Conservation (phyloP, 2,113 vertebrate species). For the Oxygymnocypris stewartii region DNA sequence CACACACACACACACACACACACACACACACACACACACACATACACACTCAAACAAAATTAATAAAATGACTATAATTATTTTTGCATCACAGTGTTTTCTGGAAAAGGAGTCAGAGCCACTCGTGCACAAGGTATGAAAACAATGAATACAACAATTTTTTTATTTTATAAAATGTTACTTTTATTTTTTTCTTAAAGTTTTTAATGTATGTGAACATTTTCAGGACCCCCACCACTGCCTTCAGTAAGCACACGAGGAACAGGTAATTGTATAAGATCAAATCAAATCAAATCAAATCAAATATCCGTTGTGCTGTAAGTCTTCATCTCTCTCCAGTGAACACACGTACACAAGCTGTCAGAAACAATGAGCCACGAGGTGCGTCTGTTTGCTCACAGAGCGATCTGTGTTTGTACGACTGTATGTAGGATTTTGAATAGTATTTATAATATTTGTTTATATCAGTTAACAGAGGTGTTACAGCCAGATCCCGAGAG, state of each 20-base stretch:
- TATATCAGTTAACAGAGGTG: conserved; percentile 25
- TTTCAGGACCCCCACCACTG: conserved; percentile 56
- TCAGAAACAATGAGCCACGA: conserved; percentile 65
- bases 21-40: no score
- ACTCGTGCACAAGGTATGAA: conserved; percentile 43
- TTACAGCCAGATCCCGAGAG: conserved; percentile 49
- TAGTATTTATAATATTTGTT: background rate
- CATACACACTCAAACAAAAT: no score
- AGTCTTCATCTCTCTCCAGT: background rate
- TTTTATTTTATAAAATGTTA: no score
- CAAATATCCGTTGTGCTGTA: background rate
- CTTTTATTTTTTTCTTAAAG: background rate
- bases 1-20: no score
- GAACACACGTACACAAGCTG: conserved; percentile 50
- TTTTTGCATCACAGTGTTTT: conserved; percentile 47
- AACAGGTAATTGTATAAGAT: no score
- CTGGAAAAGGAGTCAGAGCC: conserved; percentile 45
- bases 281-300: no score
- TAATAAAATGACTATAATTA: no score
- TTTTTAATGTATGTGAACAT: background rate
- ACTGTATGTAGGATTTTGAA: background rate
- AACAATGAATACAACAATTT: background rate
- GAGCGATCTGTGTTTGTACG: background rate
- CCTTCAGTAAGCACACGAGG: conserved; percentile 58
- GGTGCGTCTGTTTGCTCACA: conserved; percentile 54